These are phyloP conservation scores for Peromyscus polionotus DNA, from an alignment of 2,113 vertebrate genomes.

Conservation along the genomic window DNA sequence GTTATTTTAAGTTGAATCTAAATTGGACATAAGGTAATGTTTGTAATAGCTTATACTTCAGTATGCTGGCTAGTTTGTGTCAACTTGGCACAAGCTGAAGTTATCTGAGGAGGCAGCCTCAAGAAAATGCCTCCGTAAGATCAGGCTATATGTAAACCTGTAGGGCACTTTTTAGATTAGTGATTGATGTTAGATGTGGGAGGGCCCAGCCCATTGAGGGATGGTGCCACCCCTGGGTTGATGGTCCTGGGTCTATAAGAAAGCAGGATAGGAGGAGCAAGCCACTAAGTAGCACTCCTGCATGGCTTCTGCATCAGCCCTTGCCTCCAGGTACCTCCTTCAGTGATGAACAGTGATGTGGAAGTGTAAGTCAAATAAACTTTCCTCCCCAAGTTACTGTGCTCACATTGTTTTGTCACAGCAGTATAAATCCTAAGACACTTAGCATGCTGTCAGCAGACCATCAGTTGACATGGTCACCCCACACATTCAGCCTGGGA, in stretches of 20 bases:
- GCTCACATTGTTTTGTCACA: neutral
- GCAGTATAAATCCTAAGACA: neutral
- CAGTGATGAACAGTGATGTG: neutral
- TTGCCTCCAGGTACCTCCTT: neutral
- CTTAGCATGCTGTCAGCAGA: neutral
- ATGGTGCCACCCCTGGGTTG: neutral
- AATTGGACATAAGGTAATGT: neutral
- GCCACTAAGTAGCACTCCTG: neutral
- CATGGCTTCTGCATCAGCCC: too few relatives aligned
- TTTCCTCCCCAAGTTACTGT: neutral
- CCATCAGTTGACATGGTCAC: neutral
- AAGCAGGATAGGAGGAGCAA: neutral
- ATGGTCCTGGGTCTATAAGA: neutral
- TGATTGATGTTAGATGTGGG: neutral
- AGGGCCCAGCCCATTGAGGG: neutral
- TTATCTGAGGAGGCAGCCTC: neutral
- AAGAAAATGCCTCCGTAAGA: neutral
- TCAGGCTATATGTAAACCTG: too few relatives aligned
- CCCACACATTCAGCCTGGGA: constrained; percentile 2
- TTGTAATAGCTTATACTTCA: neutral
- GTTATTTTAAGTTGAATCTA: constrained; percentile 2
- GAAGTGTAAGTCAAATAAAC: neutral
- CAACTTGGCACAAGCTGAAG: neutral
- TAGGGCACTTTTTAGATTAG: neutral
- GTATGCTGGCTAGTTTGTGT: neutral